Evolutionary conservation across 2,797 vertebrate species (phyloP), one percentile per base, ranked within the genome.

Genomic region (Spizella passerina): DNA sequence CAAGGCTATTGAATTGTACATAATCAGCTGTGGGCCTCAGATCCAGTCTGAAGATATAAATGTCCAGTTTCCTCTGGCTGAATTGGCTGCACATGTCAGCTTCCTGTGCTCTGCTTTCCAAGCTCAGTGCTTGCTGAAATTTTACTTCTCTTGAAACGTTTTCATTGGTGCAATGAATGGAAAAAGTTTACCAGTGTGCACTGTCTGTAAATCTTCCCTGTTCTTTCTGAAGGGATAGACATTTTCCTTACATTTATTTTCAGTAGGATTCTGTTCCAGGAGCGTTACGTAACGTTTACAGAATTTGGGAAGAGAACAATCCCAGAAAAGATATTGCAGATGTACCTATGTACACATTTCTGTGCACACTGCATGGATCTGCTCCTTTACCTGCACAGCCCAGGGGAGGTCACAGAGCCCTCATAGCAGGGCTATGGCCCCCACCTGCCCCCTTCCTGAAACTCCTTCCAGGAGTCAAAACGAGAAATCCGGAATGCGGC

Each of bases 1-100:
- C 68, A 61, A 71, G 61, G 83, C 79, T 60, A 29, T 90, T 52
- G 66, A 84, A 82, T 82, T 95, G 63, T 77, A 66, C 82, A 69
- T 80, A 91, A 91, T 93, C 95, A 96, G 79, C 91, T 81, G 27
- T 68, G 88, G 81, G 78, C 60, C 78, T 75, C 91, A 89, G 78
- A 75, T 85, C 68, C 88, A 87, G 84, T 73, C 84, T 87, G 91
- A 46, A 87, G 82, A 91, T 71, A 80, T 87, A 70, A 77, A 87
- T 87, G 88, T 87, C 49, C 60, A 26, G 75, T 95, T 96, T 96
- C 93, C 9, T 3, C 82, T 41, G 32, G 84, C 64, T 89, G 88
- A 91, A 70, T 85, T 94, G 91, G 91, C 88, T 87, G 91, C 91
- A 80, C 68, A 68, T 78, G 75, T 80, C 90, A 91, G 52, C 86